Evolutionary conservation across 2,888 invertebrate species (phyloP).

Genomic region (Iphiclides podalirius): DNA sequence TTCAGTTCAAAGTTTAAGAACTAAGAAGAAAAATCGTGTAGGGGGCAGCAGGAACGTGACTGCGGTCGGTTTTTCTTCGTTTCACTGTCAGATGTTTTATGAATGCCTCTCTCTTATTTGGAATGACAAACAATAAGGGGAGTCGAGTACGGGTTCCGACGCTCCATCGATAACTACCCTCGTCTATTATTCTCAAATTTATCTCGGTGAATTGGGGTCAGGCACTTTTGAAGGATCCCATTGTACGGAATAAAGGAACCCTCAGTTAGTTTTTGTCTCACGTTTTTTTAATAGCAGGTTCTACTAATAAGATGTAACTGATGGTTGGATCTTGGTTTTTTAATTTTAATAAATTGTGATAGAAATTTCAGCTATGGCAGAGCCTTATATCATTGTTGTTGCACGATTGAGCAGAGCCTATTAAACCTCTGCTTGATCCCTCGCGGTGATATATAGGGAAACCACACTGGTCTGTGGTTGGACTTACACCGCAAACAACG

Average conservation of each 20-base stretch:
- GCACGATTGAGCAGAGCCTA: too few relatives aligned
- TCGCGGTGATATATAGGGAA: too few relatives aligned
- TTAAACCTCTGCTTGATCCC: too few relatives aligned
- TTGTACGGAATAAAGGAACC: constrained; percentile 13
- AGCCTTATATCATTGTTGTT: too few relatives aligned
- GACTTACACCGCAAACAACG: too few relatives aligned
- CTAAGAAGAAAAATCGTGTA: not conserved
- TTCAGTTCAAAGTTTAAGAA: too few relatives aligned
- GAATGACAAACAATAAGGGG: constrained; percentile 6
- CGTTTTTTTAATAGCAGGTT: too few relatives aligned
- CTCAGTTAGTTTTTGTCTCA: not conserved
- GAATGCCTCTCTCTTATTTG: constrained; percentile 14
- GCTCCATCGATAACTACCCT: constrained; percentile 18
- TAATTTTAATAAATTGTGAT: too few relatives aligned
- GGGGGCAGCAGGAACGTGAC: not conserved
- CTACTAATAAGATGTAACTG: too few relatives aligned
- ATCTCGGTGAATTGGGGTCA: constrained; percentile 17
- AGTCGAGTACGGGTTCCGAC: constrained; percentile 13
- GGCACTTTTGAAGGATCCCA: constrained; percentile 9
- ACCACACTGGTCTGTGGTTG: too few relatives aligned
- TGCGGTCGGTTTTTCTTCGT: not conserved
- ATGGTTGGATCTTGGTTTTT: too few relatives aligned
- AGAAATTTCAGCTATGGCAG: too few relatives aligned
- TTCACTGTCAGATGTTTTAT: not conserved
- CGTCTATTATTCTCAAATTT: constrained; percentile 16